phyloP scores from a whole-genome alignment of 2,797 vertebrate species.

The Petrocephalus schoutedeni region DNA sequence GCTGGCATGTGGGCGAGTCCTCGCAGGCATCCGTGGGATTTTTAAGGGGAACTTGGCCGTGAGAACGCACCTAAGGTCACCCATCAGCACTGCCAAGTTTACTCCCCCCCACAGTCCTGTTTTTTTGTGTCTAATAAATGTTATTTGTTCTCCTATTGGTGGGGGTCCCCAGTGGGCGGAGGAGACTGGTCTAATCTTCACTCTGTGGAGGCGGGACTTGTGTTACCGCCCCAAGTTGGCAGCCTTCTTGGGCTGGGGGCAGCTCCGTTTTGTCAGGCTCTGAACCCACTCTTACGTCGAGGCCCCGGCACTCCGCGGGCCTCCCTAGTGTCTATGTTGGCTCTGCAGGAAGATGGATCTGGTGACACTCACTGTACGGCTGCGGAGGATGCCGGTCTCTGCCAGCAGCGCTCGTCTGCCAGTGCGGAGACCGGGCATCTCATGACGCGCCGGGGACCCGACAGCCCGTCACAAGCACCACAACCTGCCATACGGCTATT shows the following conservation, averaged over 20 bases:
- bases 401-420: constrained; percentile 28
- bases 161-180: neutral
- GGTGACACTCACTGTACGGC: neutral
- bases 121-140: neutral
- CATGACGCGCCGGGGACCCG: neutral
- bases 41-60: neutral
- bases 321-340: neutral
- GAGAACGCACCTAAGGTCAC: neutral
- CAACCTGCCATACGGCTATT: neutral
- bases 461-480: neutral
- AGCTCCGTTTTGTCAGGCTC: neutral
- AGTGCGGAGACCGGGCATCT: neutral
- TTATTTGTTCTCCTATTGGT: neutral
- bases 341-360: neutral
- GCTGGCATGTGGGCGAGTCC: neutral
- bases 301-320: neutral
- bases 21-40: neutral
- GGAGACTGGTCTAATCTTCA: neutral
- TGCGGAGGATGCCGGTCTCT: neutral
- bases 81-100: neutral
- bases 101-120: neutral
- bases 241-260: constrained; percentile 3
- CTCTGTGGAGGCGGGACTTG: neutral
- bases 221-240: neutral
- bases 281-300: neutral